phyloP scores from a whole-genome alignment of 2,113 vertebrate genomes.

The Mustela lutreola region DNA sequence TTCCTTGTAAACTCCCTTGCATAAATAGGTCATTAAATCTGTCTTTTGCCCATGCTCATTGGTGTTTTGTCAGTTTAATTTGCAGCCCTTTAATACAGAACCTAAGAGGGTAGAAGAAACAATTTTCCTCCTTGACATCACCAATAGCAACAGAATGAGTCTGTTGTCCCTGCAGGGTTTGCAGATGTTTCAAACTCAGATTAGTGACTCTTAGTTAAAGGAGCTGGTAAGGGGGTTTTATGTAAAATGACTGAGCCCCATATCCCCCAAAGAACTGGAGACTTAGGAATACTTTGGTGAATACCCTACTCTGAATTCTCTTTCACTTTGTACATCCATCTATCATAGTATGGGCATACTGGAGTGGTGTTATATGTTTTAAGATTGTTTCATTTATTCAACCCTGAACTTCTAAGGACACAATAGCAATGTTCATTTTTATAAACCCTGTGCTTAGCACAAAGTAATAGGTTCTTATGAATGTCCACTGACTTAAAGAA shows the following conservation, averaged over 20 bases:
- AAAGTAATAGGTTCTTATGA: background rate
- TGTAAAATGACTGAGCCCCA: too few species aligned
- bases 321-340: background rate
- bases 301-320: background rate
- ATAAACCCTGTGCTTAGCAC: background rate
- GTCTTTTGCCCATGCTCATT: background rate
- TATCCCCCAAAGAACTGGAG: background rate
- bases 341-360: background rate
- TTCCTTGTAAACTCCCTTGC: background rate
- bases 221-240: background rate
- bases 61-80: background rate
- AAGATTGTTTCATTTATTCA: background rate
- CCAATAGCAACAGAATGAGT: background rate
- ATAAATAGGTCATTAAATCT: background rate
- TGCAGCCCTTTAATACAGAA: background rate
- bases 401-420: background rate
- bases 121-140: background rate
- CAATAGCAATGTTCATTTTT: background rate
- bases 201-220: background rate
- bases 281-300: background rate
- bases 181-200: background rate
- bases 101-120: background rate
- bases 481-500: background rate
- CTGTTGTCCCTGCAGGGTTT: background rate
- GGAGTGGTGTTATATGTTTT: background rate